Conservation (phyloP, 1,140 invertebrate species). For the Fopius arisanus region DNA sequence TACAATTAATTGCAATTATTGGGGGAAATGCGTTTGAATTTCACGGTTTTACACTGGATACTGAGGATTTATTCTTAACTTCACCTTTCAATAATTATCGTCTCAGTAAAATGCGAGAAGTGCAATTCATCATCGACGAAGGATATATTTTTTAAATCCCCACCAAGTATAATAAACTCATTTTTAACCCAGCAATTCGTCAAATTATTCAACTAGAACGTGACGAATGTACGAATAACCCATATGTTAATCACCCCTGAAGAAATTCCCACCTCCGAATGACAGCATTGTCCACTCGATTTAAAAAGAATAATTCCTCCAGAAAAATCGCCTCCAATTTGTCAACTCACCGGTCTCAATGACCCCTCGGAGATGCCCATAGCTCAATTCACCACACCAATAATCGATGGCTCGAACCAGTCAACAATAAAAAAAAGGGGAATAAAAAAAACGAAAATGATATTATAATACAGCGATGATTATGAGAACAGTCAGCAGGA, state of each 20-base stretch:
- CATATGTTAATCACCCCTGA: not conserved
- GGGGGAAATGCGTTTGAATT: too few relatives aligned
- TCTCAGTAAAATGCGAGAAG: too few relatives aligned
- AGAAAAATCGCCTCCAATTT: not conserved
- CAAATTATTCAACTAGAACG: not conserved
- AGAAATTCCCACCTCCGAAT: not conserved
- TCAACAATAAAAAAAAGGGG: not conserved
- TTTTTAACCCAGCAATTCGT: not conserved
- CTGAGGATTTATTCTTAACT: too few relatives aligned
- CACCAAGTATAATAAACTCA: not conserved
- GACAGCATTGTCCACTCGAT: not conserved
- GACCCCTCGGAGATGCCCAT: not conserved
- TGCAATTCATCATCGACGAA: not conserved
- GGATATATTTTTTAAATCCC: not conserved
- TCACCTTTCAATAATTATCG: too few relatives aligned
- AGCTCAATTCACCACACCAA: not conserved
- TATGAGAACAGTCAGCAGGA: conserved; percentile 28
- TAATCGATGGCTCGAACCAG: not conserved
- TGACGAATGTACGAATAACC: not conserved
- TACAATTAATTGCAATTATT: too few relatives aligned
- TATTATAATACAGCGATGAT: conserved; percentile 20
- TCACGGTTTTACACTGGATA: too few relatives aligned
- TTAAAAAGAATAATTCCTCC: not conserved
- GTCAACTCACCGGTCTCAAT: not conserved
- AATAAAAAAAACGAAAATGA: not conserved